Percentiles rank a stretch among this genome's conserved stretches.
These are phyloP conservation scores for Alentia gelatinosa DNA, from an alignment of 2,888 invertebrate genomes.

Conservation along the genomic window DNA sequence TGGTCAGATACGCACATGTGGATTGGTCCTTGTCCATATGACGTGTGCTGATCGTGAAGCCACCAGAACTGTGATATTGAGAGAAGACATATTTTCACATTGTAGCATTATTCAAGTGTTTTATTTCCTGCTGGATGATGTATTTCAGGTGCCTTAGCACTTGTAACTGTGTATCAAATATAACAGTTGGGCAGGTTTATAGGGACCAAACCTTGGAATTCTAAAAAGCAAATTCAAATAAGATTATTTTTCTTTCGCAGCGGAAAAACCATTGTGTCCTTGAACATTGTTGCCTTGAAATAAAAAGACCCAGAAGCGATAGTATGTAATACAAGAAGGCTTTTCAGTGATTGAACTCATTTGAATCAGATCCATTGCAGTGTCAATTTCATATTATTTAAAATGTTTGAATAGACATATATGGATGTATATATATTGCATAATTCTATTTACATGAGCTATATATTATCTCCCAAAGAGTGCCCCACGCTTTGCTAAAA, in stretches of 20 bases:
- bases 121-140: no score
- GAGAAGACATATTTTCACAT: no score
- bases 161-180: neutral
- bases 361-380: no score
- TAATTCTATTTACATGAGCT: neutral
- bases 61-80: no score
- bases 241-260: neutral
- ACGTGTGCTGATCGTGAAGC: no score
- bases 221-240: neutral
- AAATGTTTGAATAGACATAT: no score
- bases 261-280: conserved; percentile 21
- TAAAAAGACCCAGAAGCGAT: neutral
- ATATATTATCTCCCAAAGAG: neutral
- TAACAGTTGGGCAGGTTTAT: neutral
- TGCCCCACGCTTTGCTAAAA: no score
- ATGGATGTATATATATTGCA: neutral
- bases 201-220: neutral
- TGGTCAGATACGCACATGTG: no score
- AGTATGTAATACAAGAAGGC: neutral
- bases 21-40: no score
- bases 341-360: neutral
- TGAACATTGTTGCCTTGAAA: neutral
- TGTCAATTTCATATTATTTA: no score
- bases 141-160: neutral
- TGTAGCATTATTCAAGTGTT: no score